Evolutionary conservation across 2,888 invertebrate species (phyloP).

Genomic region (Epsilonema sp.): DNA sequence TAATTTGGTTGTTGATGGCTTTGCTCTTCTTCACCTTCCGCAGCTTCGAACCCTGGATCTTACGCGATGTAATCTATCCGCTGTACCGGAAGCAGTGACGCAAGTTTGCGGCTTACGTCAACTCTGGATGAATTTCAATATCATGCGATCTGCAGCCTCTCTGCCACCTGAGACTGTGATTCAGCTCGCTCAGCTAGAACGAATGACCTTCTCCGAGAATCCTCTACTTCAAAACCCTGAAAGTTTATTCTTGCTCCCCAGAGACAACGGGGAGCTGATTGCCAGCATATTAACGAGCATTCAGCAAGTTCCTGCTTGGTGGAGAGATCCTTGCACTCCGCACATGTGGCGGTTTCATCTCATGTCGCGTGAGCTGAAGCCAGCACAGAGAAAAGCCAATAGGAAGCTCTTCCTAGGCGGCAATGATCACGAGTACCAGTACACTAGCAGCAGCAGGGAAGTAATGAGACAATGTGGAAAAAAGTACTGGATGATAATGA

Average conservation of each 20-base stretch:
- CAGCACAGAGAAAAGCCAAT: no score
- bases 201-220: background rate
- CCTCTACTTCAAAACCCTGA: background rate
- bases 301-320: background rate
- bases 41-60: background rate
- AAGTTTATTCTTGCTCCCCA: background rate
- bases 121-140: background rate
- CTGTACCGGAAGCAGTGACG: background rate
- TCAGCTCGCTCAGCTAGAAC: background rate
- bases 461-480: no score
- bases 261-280: background rate
- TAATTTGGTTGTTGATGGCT: background rate
- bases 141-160: conserved; percentile 3
- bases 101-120: background rate
- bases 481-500: no score
- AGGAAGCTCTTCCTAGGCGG: no score
- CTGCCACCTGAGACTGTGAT: background rate
- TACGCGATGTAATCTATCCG: background rate
- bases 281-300: background rate
- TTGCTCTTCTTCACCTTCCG: background rate
- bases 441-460: no score
- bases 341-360: background rate
- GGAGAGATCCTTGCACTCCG: background rate
- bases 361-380: no score
- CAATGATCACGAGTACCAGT: no score